phyloP scores from a whole-genome alignment of 64 coral and sea anemone species.

The Porites australiensis region DNA sequence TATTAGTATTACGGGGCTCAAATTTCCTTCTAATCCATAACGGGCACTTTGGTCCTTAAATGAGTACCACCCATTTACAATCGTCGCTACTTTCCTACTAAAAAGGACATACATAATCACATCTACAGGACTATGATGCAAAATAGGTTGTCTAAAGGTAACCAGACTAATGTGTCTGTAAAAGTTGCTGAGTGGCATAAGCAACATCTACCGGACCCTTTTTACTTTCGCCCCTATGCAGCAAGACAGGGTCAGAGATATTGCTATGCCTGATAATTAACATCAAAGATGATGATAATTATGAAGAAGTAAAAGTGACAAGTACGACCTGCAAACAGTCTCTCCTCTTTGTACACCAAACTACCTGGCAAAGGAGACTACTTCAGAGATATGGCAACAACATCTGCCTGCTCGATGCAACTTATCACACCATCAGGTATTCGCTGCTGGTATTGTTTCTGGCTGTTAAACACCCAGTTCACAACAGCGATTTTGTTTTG shows the following conservation, averaged over 20 bases:
- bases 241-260: background rate
- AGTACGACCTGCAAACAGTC: background rate
- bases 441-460: slow-evolving; percentile 52
- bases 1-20: too few species aligned
- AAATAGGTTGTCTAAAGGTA: slow-evolving; percentile 21
- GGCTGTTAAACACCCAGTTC: background rate
- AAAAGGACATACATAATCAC: too few species aligned
- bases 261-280: background rate
- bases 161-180: slow-evolving; percentile 41
- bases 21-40: too few species aligned
- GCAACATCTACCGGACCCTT: slow-evolving; percentile 7
- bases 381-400: slow-evolving; percentile 42
- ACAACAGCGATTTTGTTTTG: too few species aligned
- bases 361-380: slow-evolving; percentile 6
- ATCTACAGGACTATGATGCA: too few species aligned
- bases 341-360: slow-evolving; percentile 38
- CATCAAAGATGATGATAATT: background rate
- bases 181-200: slow-evolving; percentile 1
- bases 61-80: too few species aligned
- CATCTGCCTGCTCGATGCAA: slow-evolving; percentile 60
- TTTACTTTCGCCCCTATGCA: slow-evolving; percentile 44
- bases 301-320: background rate
- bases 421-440: slow-evolving; percentile 50
- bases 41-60: too few species aligned
- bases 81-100: too few species aligned